Base-by-base conservation (phyloP, 1,140 invertebrate genomes). In the Anadara kagoshimensis region DNA sequence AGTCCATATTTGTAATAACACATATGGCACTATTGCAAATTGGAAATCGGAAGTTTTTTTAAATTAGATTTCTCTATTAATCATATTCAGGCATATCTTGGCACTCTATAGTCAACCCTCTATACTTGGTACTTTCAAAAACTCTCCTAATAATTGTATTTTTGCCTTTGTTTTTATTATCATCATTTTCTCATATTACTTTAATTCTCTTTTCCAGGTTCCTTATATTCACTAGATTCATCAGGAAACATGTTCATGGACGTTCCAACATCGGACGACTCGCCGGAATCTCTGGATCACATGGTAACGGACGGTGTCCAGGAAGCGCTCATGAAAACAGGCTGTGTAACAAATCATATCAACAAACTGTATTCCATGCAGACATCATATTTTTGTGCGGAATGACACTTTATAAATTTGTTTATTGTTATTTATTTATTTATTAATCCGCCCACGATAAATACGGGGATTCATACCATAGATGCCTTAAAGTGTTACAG, bases 311-410 rank as follows among this genome's bases (percentile, higher is more conserved):
- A 61, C 58, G 54, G 49, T 44, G 41, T 69, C 16, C 63, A 45
- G 41, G 47, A 54, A 12, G 62, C 73, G 43, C 20, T 53, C 18
- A 58, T 54, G 44, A 74, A 43, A 49, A 51, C 54, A 11, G 58
- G 69, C n/a, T 72, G 72, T 53, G 61, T 78, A 4, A 70, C 81
- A 41, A 98, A 98, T 89, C 97, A 97, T 45, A 98, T 99, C 76
- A 96, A 99, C 89, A 98, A 98, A 91, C 92, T 98, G 62, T 99
- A 97, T 91, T 94, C 97, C 82, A 99, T 99, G 97, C 83, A 85
- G 71, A 78, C 63, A 18, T 85, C 83, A 20, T 85, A 85, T 67
- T 85, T 85, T 66, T 83, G 66, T 56, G 79, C 71, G 43, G 80
- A 80, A 36, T 79, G 64, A 78, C 26, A 49, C 4, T 14, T 18